Percentiles rank a stretch among this genome's conserved stretches.
phyloP scores from a whole-genome alignment of 2,888 invertebrate species.

The Miltochrista miniata region DNA sequence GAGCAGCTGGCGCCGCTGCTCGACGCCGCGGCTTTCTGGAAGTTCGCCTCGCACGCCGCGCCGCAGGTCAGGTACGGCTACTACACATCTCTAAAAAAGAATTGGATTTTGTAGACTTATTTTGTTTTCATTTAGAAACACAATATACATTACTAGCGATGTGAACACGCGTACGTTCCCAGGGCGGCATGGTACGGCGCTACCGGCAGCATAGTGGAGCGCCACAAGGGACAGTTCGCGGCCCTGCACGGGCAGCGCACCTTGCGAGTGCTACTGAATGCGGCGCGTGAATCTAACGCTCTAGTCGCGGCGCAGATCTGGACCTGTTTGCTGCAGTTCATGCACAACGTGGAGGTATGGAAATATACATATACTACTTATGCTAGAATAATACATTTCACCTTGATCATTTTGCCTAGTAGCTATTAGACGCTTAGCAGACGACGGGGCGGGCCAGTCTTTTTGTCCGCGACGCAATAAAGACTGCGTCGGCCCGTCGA shows the following conservation, averaged over 20 bases:
- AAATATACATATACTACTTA: no score
- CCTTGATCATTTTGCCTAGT: no score
- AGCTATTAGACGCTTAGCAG: no score
- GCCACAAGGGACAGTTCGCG: slow-evolving; percentile 76
- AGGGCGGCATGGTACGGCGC: slow-evolving; percentile 88
- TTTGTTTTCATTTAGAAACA: no score
- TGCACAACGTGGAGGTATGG: slow-evolving; percentile 28
- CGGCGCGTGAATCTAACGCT: slow-evolving; percentile 22
- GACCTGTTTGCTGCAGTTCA: slow-evolving; percentile 85
- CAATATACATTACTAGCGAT: no score
- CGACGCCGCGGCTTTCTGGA: slow-evolving; percentile 88
- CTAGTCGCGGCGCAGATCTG: slow-evolving; percentile 85
- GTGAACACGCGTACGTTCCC: no score
- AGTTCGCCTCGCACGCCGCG: slow-evolving; percentile 83
- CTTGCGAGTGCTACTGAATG: slow-evolving; percentile 44
- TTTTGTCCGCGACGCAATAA: no score
- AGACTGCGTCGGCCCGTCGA: no score
- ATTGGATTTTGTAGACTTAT: no score
- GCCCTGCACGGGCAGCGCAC: slow-evolving; percentile 81
- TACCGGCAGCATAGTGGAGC: slow-evolving; percentile 84
- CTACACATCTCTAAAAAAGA: no score
- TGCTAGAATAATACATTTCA: no score
- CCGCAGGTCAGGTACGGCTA: slow-evolving; percentile 44
- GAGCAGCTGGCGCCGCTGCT: slow-evolving; percentile 82
- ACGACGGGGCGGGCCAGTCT: no score